Evolutionary conservation across 2,797 vertebrate genomes (phyloP).

Genomic region (Strix occidentalis): DNA sequence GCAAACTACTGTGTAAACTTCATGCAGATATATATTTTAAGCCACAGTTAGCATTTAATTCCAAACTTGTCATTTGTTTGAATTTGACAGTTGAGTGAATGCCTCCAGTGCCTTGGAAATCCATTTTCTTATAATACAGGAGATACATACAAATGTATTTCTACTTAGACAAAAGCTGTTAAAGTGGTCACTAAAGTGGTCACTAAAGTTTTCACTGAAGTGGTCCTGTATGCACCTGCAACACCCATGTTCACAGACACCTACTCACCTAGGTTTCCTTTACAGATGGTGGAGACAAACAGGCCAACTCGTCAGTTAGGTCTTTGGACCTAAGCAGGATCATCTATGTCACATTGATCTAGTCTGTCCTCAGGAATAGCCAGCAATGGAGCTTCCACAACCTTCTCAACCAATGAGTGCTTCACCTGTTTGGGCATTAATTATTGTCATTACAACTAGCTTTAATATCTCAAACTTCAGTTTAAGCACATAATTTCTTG

Average conservation of each 20-base stretch:
- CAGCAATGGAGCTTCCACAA: neutral
- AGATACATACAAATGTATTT: neutral
- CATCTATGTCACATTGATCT: neutral
- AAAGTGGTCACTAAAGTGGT: neutral
- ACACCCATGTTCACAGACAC: neutral
- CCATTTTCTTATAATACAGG: neutral
- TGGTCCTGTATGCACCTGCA: neutral
- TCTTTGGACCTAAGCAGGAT: neutral
- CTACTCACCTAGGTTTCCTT: neutral
- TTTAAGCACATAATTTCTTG: neutral
- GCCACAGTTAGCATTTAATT: neutral
- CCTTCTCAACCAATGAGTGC: neutral
- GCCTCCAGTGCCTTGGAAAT: neutral
- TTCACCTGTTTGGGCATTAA: neutral
- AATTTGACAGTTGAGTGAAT: neutral
- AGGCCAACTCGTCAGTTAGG: accelerated
- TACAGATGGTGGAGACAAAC: neutral
- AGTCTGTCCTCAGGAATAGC: neutral
- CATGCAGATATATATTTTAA: neutral
- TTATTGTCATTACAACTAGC: neutral
- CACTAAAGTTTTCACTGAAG: neutral
- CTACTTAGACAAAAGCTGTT: neutral
- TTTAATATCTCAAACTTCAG: neutral
- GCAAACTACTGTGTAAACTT: neutral
- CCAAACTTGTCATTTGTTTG: neutral